phyloP scores from a whole-genome alignment of 2,797 vertebrate species.

The Sebastes hubbsi region DNA sequence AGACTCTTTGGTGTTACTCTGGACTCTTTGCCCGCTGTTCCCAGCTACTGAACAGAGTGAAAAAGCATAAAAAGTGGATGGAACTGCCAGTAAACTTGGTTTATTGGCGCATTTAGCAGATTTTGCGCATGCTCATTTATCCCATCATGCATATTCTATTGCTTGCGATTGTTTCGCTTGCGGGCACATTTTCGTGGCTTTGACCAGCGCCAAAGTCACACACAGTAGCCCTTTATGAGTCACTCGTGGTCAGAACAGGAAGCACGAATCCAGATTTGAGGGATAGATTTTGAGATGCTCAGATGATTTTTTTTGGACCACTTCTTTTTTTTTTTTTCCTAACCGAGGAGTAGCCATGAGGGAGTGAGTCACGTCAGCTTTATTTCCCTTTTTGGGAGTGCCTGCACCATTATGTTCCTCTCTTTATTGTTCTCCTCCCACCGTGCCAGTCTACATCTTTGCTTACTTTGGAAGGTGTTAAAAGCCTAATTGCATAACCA shows the following conservation, averaged over 20 bases:
- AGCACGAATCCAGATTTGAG: slow-evolving; percentile 60
- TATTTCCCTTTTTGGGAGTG: slow-evolving; percentile 64
- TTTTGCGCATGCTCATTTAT: not conserved
- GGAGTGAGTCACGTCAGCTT: slow-evolving; percentile 63
- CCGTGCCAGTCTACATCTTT: slow-evolving; percentile 17
- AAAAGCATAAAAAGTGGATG: not conserved
- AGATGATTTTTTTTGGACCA: slow-evolving; percentile 26
- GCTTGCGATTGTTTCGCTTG: not conserved
- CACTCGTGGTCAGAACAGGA: slow-evolving; percentile 61
- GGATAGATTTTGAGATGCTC: slow-evolving; percentile 49
- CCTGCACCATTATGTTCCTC: slow-evolving; percentile 62
- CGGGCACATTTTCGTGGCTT: slow-evolving; percentile 2
- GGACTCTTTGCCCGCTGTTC: slow-evolving; percentile 35
- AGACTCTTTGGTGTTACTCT: slow-evolving; percentile 60
- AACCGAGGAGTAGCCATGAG: slow-evolving; percentile 44
- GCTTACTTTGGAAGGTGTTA: slow-evolving; percentile 60
- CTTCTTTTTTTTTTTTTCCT: slow-evolving; percentile 61
- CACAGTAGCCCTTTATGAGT: slow-evolving; percentile 65
- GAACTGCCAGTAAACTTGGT: slow-evolving; percentile 1
- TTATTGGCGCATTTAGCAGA: slow-evolving; percentile 14
- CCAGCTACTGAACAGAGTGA: slow-evolving; percentile 25
- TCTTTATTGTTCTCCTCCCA: slow-evolving; percentile 67
- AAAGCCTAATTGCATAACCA: slow-evolving; percentile 47
- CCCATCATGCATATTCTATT: not conserved
- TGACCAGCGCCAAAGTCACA: not conserved